A percentile compares a stretch with the other conserved stretches of the same genome.
Conservation (phyloP, 2,113 vertebrate species). For the Muntiacus reevesi region DNA sequence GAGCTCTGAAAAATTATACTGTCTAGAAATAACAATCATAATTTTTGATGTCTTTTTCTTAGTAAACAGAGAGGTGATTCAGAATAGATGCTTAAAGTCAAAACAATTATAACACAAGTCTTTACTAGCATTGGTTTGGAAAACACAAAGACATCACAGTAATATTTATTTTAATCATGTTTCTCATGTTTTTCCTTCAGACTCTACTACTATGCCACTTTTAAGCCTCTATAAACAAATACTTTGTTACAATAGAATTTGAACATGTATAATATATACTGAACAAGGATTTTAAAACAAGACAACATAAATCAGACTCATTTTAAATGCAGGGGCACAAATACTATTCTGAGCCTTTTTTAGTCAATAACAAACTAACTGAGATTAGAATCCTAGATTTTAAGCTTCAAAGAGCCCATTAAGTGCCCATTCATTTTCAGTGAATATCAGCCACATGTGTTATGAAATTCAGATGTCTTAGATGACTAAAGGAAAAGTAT, state of each 20-base stretch:
- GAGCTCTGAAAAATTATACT: not conserved
- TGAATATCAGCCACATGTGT: not conserved
- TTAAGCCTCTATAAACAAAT: not conserved
- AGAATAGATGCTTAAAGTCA: constrained; percentile 7
- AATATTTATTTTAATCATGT: not conserved
- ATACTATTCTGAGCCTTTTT: not conserved
- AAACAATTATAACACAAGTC: constrained; percentile 4
- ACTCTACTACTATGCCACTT: not conserved
- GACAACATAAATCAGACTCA: not conserved
- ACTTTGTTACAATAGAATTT: not conserved
- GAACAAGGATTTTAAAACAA: not conserved
- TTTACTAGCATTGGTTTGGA: not conserved
- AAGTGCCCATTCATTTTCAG: not conserved
- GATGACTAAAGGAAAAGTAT: not conserved
- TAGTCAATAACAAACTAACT: not conserved
- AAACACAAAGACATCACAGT: not conserved
- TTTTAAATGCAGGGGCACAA: not conserved
- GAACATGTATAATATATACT: not conserved
- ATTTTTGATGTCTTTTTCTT: not conserved
- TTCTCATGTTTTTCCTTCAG: not conserved
- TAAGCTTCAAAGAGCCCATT: not conserved
- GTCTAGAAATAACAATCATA: not conserved
- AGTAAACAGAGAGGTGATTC: not conserved
- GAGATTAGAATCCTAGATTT: not conserved
- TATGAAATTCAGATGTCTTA: not conserved